A percentile compares a stretch with the other conserved stretches of the same genome.
Evolutionary conservation across 2,797 vertebrate genomes (phyloP).

Genomic region (Channallabes apus): DNA sequence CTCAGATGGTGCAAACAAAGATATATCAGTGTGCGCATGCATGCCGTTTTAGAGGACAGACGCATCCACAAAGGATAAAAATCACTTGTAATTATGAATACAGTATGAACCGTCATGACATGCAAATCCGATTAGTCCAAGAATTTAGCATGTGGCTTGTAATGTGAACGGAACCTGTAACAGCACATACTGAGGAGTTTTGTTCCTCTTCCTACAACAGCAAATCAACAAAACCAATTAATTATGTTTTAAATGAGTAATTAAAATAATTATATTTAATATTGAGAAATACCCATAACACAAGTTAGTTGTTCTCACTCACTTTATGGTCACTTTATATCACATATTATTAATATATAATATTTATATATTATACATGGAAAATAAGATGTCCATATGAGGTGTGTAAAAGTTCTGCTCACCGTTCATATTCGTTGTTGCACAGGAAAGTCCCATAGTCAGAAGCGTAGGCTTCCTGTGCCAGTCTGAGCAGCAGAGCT

Average conservation of each 20-base stretch:
- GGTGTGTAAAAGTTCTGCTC: constrained; percentile 35
- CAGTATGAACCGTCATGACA: too few species aligned
- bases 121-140: too few species aligned
- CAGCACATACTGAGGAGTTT: background rate
- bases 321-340: background rate
- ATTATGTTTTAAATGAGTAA: background rate
- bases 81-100: too few species aligned
- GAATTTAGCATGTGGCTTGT: too few species aligned
- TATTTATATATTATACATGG: background rate
- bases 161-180: too few species aligned
- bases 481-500: constrained; percentile 78
- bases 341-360: too few species aligned
- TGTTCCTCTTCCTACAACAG: background rate
- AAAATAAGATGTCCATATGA: background rate
- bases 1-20: too few species aligned
- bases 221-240: background rate
- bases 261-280: background rate
- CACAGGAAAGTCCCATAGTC: constrained; percentile 87
- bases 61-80: too few species aligned
- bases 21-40: too few species aligned
- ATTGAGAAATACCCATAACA: background rate
- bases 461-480: constrained; percentile 80
- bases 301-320: background rate
- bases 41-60: too few species aligned
- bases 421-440: constrained; percentile 84